phyloP scores from a whole-genome alignment of 2,113 vertebrate genomes.

The Urocolius indicus region DNA sequence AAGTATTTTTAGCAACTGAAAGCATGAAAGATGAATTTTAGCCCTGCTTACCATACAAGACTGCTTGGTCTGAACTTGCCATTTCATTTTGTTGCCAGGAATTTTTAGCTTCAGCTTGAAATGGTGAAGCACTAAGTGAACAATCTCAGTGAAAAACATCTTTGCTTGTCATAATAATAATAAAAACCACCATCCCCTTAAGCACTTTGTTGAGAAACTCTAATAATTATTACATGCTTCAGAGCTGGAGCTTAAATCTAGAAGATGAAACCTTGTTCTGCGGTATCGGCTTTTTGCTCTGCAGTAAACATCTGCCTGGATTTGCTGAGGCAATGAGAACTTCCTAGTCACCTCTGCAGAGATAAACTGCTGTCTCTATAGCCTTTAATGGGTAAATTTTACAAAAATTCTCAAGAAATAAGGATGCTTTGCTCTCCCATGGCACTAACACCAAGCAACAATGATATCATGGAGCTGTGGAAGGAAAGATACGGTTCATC shows the following conservation, averaged over 20 bases:
- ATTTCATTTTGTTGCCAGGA: not conserved
- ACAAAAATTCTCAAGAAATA: not conserved
- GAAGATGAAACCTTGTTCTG: not conserved
- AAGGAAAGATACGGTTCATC: not conserved
- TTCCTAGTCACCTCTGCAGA: not conserved
- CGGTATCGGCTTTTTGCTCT: not conserved
- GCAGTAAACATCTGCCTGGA: not conserved
- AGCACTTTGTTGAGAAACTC: not conserved
- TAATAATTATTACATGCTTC: not conserved
- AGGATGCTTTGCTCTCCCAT: not conserved
- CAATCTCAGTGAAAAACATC: not conserved
- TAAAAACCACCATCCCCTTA: not conserved
- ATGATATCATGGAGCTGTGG: not conserved
- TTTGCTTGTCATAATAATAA: not conserved
- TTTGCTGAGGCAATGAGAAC: not conserved
- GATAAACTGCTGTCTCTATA: not conserved
- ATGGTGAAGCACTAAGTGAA: not conserved
- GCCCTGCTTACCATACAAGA: not conserved
- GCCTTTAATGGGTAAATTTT: not conserved
- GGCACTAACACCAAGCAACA: not conserved
- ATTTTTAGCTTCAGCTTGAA: not conserved
- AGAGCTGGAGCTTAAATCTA: not conserved
- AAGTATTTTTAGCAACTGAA: not conserved
- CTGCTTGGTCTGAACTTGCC: not conserved
- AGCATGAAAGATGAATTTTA: not conserved